Base-by-base conservation (phyloP, 2,113 vertebrate genomes). In the Embiotoca jacksoni region DNA sequence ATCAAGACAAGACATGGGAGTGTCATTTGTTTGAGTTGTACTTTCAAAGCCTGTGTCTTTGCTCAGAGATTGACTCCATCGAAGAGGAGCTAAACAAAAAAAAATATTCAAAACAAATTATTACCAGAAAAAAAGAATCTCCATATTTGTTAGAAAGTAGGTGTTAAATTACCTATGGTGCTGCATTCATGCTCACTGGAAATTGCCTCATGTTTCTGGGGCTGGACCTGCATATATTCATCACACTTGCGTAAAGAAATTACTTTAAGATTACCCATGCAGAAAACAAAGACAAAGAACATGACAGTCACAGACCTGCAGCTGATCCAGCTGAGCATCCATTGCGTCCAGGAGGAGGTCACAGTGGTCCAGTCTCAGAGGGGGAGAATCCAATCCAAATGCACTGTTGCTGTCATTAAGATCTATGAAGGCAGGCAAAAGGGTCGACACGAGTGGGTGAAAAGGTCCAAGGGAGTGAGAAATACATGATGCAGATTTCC, bases 21-120 rank as follows among this genome's bases (percentile, higher is more conserved):
- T 78, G 63, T 91, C 81, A 56, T 74, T 91, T 36, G 82, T 86
- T 30, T 66, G 88, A 52, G 62, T 81, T 62, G 81, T 88, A 53
- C 91, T 91, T 35, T 89, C 91, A 44, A 95, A 64, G 11, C 93
- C 91, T 4, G 90, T 92, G 79, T 94, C 93, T 85, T 90, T 93
- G 68, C 91, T 91, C 37, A 63, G 53, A 76, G 88, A 92, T 1
- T 72, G 80, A 73, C 78, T 90, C 71, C 78, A 57, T 35, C 63
- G 75, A 14, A 93, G 75, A 62, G n/a, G 37, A 64, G 39, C 92
- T 94, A 49, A 5, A 65, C 36, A 58, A 30, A 53, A 16, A 47
- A 60, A n/a, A 61, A 49, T 1, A 9, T 3, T 3, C 8, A 46
- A 33, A 36, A 39, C 30, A 58, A 5, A 64, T 66, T 41, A 55